phyloP scores from a whole-genome alignment of 1,140 invertebrate genomes.

The Trigoniulus corallinus region DNA sequence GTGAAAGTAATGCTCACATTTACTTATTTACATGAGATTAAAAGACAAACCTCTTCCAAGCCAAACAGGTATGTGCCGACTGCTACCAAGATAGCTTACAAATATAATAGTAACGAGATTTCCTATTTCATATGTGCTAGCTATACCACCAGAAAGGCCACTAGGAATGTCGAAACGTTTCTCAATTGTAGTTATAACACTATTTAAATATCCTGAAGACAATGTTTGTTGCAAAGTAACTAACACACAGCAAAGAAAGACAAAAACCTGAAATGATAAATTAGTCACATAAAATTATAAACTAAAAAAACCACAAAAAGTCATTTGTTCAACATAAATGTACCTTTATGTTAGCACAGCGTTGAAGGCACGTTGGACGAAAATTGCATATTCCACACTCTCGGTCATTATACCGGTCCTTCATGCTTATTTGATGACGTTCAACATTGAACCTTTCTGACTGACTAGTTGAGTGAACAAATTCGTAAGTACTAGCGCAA shows the following conservation, averaged over 20 bases:
- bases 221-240: conserved; percentile 78
- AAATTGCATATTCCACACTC: conserved; percentile 69
- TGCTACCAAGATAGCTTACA: conserved; percentile 80
- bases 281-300: conserved; percentile 6
- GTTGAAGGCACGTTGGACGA: conserved; percentile 59
- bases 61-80: conserved; percentile 84
- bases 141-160: conserved; percentile 75
- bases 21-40: neutral
- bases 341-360: conserved; percentile 47
- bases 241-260: conserved; percentile 74
- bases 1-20: too few species aligned
- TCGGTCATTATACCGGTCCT: too few species aligned
- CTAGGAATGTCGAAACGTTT: conserved; percentile 91
- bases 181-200: conserved; percentile 91
- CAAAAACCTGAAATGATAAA: conserved; percentile 51
- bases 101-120: conserved; percentile 91
- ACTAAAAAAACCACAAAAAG: conserved; percentile 4
- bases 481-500: too few species aligned
- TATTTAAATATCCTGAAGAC: conserved; percentile 79
- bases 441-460: too few species aligned
- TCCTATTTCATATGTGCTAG: conserved; percentile 87
- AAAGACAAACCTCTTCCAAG: conserved; percentile 61
- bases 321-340: too few species aligned
- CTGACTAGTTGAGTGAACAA: too few species aligned
- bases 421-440: too few species aligned